Evolutionary conservation across 2,888 invertebrate species (phyloP).

Genomic region (Apodemia hepburni): DNA sequence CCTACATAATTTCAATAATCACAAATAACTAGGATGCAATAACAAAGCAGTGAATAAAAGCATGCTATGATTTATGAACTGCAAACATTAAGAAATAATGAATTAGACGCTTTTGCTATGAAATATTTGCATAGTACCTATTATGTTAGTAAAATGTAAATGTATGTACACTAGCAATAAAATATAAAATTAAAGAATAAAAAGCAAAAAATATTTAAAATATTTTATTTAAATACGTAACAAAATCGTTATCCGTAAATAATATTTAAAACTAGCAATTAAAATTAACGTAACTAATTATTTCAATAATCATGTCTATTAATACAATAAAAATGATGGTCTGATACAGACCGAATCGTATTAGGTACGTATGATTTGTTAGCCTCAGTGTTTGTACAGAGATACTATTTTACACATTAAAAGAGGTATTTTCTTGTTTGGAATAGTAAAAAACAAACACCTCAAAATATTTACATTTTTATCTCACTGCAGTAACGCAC

Average conservation of each 20-base stretch:
- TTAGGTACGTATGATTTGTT: slow-evolving; percentile 29
- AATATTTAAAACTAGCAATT: slow-evolving; percentile 18
- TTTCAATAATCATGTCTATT: slow-evolving; percentile 6
- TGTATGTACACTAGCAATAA: background rate
- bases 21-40: background rate
- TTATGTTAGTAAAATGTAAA: background rate
- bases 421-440: background rate
- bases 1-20: background rate
- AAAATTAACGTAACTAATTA: slow-evolving; percentile 22
- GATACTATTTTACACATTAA: slow-evolving; percentile 14
- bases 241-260: slow-evolving; percentile 19
- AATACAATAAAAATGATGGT: slow-evolving; percentile 35
- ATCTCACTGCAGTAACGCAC: too few species aligned
- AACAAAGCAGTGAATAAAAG: background rate
- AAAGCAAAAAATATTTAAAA: slow-evolving; percentile 34
- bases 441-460: background rate
- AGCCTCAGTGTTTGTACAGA: slow-evolving; percentile 53
- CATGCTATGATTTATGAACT: background rate
- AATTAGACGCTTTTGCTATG: background rate
- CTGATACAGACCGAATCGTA: slow-evolving; percentile 69
- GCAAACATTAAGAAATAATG: background rate
- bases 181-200: slow-evolving; percentile 22
- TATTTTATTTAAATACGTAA: slow-evolving; percentile 39
- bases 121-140: background rate
- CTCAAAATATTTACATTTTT: too few species aligned